phyloP scores from a whole-genome alignment of 2,797 vertebrate genomes.

The Pelodytes ibericus region DNA sequence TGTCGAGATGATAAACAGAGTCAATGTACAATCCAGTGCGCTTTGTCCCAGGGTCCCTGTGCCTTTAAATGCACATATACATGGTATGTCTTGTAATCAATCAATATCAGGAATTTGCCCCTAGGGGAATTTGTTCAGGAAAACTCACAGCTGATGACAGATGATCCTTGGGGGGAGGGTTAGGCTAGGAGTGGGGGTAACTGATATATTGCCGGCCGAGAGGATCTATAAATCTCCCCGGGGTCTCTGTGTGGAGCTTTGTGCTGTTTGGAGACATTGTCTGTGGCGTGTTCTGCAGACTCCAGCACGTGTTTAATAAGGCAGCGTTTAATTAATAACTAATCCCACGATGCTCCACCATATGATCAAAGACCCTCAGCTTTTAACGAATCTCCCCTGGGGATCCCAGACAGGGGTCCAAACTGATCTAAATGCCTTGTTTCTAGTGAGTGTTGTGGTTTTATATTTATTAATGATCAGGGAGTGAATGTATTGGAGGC shows the following conservation, averaged over 20 bases:
- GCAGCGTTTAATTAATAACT: slow-evolving; percentile 61
- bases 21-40: too few species aligned
- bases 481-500: background rate
- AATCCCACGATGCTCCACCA: slow-evolving; percentile 58
- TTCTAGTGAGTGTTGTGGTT: slow-evolving; percentile 21
- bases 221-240: too few species aligned
- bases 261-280: too few species aligned
- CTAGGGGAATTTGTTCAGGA: too few species aligned
- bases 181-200: too few species aligned
- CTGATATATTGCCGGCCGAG: too few species aligned
- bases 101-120: background rate
- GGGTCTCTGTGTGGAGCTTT: too few species aligned
- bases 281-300: slow-evolving; percentile 24
- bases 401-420: background rate
- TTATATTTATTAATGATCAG: background rate
- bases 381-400: slow-evolving; percentile 41
- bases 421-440: slow-evolving; percentile 7
- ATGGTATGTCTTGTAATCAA: background rate
- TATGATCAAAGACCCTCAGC: slow-evolving; percentile 47
- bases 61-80: background rate
- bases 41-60: background rate
- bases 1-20: too few species aligned
- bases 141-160: too few species aligned
- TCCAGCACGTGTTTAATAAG: slow-evolving; percentile 51
- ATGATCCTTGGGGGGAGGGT: too few species aligned